Percentiles rank a stretch among this genome's conserved stretches.
Conservation (phyloP, 2,888 invertebrate genomes). For the Tetrapedia diversipes region DNA sequence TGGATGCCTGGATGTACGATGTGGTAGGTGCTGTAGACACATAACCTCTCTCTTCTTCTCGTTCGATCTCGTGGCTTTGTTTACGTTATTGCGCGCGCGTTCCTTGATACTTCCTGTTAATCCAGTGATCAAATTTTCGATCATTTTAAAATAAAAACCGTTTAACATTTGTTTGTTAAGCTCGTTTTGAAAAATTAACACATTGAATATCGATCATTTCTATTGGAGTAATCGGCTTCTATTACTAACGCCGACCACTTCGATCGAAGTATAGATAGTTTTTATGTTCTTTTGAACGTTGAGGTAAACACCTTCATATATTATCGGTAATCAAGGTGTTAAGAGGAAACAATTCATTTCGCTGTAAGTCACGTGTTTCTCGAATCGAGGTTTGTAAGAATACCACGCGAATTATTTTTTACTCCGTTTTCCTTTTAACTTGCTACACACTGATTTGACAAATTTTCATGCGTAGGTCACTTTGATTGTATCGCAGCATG, state of each 20-base stretch:
- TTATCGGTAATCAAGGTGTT: too few species aligned
- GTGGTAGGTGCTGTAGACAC: conserved; percentile 76
- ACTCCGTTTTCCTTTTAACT: not conserved
- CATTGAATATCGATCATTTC: too few species aligned
- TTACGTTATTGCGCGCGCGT: conserved; percentile 61
- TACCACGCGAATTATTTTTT: too few species aligned
- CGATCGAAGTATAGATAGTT: too few species aligned
- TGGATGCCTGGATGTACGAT: conserved; percentile 82
- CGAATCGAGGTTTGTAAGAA: not conserved
- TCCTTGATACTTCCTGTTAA: conserved; percentile 14
- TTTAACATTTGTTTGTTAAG: not conserved
- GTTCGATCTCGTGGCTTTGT: conserved; percentile 70
- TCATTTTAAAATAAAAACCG: not conserved
- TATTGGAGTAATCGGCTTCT: too few species aligned
- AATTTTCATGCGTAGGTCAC: not conserved
- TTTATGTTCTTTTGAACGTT: too few species aligned
- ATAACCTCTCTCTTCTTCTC: conserved; percentile 47
- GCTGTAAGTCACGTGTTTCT: too few species aligned
- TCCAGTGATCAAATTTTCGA: not conserved
- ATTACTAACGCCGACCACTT: too few species aligned
- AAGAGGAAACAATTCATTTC: not conserved
- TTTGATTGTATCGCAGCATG: not conserved
- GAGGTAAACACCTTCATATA: too few species aligned
- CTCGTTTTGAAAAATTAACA: not conserved
- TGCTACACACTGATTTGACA: not conserved